Percentiles rank a stretch among this genome's conserved stretches.
Evolutionary conservation across 2,113 vertebrate species (phyloP).

Genomic region (Orcinus orca): DNA sequence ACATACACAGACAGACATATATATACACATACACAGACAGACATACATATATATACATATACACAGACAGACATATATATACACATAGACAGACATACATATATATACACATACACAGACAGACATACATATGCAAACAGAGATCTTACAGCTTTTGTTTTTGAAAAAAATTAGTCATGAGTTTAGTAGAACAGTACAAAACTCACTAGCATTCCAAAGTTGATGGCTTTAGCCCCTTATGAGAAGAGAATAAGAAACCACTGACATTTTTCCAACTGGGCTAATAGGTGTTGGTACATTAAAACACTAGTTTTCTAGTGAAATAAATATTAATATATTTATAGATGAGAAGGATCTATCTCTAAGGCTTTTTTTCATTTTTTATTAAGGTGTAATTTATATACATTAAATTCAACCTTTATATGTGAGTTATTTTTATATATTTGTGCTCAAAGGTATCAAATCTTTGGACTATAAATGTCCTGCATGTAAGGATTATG

Average conservation of each 20-base stretch:
- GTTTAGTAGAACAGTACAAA: neutral
- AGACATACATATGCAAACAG: neutral
- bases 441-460: neutral
- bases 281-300: neutral
- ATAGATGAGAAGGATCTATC: neutral
- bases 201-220: neutral
- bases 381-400: neutral
- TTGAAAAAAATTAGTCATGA: neutral
- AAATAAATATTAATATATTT: slow-evolving; percentile 9
- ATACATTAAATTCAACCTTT: neutral
- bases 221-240: neutral
- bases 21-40: no score
- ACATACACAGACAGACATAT: no score
- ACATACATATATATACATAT: no score
- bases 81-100: no score
- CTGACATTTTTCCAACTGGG: neutral
- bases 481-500: neutral
- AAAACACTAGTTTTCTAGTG: neutral
- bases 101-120: neutral
- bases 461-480: neutral
- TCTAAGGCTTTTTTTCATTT: neutral
- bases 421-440: neutral
- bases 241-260: neutral
- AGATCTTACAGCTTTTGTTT: neutral
- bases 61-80: no score